Conservation (phyloP, 1,140 invertebrate genomes). For the Capitella teleta region DNA sequence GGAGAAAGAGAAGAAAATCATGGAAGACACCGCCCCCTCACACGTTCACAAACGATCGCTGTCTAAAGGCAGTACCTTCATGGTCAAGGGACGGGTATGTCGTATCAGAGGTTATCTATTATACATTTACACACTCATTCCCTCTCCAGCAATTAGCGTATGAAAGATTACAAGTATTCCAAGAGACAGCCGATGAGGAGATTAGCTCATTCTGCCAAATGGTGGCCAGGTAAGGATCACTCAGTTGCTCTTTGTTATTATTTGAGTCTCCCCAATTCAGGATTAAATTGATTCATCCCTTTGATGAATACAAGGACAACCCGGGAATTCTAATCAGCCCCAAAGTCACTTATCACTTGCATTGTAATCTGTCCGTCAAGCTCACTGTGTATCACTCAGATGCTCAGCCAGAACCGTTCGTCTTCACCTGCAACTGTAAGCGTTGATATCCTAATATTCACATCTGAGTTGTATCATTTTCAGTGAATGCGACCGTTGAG, state of each 20-base stretch:
- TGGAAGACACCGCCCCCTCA: not conserved
- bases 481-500: slow-evolving; percentile 74
- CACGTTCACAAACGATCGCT: not conserved
- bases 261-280: no score
- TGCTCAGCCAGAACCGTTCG: slow-evolving; percentile 54
- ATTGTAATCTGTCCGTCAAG: slow-evolving; percentile 70
- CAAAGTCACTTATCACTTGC: slow-evolving; percentile 63
- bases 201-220: slow-evolving; percentile 12
- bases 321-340: slow-evolving; percentile 62
- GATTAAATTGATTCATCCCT: no score
- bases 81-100: not conserved
- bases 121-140: not conserved
- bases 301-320: slow-evolving; percentile 16
- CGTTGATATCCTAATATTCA: not conserved
- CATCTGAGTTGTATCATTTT: slow-evolving; percentile 21
- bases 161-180: slow-evolving; percentile 5
- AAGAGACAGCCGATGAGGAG: slow-evolving; percentile 10
- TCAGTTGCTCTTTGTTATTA: no score
- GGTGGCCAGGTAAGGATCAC: slow-evolving; percentile 10
- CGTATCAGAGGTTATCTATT: not conserved
- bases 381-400: slow-evolving; percentile 65
- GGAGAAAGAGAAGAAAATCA: not conserved
- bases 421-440: slow-evolving; percentile 77
- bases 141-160: slow-evolving; percentile 6
- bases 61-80: not conserved